Evolutionary conservation across 1,140 invertebrate species (phyloP).

Genomic region (Oryctes rhinoceros): DNA sequence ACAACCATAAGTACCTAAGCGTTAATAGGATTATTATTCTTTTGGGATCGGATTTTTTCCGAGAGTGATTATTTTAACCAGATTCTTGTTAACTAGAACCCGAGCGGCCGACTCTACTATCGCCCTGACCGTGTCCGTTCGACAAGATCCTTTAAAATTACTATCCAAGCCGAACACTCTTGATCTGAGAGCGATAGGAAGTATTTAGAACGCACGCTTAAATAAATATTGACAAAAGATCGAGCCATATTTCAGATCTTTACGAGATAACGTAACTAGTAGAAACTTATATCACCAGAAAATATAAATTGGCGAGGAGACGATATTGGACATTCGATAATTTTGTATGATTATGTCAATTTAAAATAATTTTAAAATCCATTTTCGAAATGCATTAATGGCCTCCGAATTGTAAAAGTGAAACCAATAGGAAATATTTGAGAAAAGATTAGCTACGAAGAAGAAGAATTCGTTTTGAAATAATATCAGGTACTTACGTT

Average conservation of each 20-base stretch:
- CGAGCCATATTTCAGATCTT: neutral
- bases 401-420: neutral
- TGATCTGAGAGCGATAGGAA: conserved; percentile 37
- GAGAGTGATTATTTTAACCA: conserved; percentile 16
- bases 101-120: neutral
- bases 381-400: conserved; percentile 3
- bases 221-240: conserved; percentile 40
- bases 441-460: neutral
- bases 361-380: conserved; percentile 29
- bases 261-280: neutral
- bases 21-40: conserved; percentile 31
- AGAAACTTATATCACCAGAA: conserved; percentile 11
- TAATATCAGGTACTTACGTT: too few species aligned
- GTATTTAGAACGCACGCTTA: conserved; percentile 38
- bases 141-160: conserved; percentile 36
- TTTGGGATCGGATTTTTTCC: conserved; percentile 26
- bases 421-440: conserved; percentile 9
- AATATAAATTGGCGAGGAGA: neutral
- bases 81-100: conserved; percentile 34
- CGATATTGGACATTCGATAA: neutral
- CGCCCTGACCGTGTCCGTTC: neutral
- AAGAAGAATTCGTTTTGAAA: neutral
- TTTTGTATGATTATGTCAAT: conserved; percentile 28
- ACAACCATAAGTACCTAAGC: neutral
- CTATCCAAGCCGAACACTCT: conserved; percentile 22